phyloP scores from a whole-genome alignment of 2,113 vertebrate species.

The Neolamprologus fasciatus region DNA sequence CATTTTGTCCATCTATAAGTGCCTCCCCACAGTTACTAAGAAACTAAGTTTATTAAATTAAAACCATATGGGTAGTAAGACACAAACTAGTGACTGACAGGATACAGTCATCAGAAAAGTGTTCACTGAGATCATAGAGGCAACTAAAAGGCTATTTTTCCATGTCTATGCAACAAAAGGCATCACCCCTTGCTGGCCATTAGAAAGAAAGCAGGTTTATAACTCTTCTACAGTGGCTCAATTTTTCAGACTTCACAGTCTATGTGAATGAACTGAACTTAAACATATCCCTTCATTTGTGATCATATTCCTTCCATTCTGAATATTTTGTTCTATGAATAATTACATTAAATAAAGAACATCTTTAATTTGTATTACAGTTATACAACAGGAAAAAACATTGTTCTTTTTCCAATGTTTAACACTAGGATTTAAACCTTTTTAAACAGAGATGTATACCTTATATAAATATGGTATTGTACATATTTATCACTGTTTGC shows the following conservation, averaged over 20 bases:
- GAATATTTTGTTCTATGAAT: background rate
- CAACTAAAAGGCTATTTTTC: background rate
- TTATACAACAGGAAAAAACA: background rate
- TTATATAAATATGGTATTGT: background rate
- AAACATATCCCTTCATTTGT: fast-evolving
- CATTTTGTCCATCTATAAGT: background rate
- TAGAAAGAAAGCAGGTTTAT: background rate
- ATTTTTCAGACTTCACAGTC: background rate
- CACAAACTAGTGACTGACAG: background rate
- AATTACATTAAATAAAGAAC: background rate
- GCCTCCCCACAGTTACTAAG: background rate
- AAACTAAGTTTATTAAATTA: background rate
- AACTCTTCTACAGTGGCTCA: background rate
- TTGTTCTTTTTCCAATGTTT: background rate
- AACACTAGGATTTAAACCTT: background rate
- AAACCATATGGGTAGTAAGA: background rate
- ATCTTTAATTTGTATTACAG: background rate
- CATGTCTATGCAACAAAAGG: background rate
- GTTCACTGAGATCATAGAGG: background rate
- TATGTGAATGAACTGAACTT: background rate
- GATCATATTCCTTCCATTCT: background rate
- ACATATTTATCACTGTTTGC: background rate
- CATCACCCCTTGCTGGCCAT: background rate
- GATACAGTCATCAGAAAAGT: background rate
- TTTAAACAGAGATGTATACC: background rate